Percentiles rank a stretch among this genome's conserved stretches.
Evolutionary conservation across 2,797 vertebrate species (phyloP).

Genomic region (Gila robusta): DNA sequence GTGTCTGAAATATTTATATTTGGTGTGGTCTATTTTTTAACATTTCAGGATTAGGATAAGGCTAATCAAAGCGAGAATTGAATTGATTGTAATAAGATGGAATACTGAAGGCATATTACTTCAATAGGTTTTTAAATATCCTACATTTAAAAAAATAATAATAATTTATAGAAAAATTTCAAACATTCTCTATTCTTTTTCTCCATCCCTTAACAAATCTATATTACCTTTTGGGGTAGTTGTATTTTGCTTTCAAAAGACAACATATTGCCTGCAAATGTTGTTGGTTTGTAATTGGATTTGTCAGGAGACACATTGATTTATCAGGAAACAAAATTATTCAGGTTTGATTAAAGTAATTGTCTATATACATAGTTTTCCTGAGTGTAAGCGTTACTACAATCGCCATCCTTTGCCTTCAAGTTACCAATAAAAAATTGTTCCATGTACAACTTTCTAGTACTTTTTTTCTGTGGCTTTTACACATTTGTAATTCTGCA

Average conservation of each 20-base stretch:
- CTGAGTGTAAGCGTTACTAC: constrained; percentile 78
- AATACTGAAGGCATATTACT: constrained; percentile 40
- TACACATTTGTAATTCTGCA: neutral
- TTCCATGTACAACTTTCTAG: constrained; percentile 32
- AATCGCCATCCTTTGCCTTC: constrained; percentile 81
- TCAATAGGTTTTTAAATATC: constrained; percentile 11
- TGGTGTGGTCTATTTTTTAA: constrained; percentile 29
- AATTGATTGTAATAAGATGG: constrained; percentile 19
- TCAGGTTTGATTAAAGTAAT: constrained; percentile 45
- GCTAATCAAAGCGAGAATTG: constrained; percentile 9
- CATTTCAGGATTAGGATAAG: constrained; percentile 28
- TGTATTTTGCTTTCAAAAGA: constrained; percentile 53
- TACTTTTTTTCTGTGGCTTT: neutral
- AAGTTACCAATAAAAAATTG: constrained; percentile 78
- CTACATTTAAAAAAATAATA: neutral
- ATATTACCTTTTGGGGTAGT: neutral
- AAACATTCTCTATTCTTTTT: too few species aligned
- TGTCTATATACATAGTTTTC: constrained; percentile 61
- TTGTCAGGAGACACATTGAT: constrained; percentile 29
- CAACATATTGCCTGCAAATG: constrained; percentile 52
- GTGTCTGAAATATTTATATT: constrained; percentile 54
- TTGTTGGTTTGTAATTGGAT: constrained; percentile 61
- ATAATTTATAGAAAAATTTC: neutral
- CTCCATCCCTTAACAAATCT: neutral
- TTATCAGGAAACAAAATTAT: constrained; percentile 36